A percentile compares a stretch with the other conserved stretches of the same genome.
Evolutionary conservation across 2,797 vertebrate genomes (phyloP).

Genomic region (Gallinago stenura): DNA sequence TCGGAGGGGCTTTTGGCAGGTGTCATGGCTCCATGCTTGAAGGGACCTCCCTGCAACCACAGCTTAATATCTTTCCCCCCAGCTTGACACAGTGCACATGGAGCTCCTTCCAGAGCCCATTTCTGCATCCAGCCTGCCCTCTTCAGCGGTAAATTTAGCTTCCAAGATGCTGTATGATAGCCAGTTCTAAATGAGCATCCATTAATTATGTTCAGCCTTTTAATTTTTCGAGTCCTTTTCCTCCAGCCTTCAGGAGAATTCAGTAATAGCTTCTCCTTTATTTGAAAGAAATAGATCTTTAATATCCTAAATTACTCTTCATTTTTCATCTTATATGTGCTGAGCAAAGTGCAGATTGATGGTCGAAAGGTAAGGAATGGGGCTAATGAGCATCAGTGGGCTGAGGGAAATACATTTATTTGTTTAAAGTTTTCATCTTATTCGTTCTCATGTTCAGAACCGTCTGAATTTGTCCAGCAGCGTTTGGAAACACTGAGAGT

Average conservation of each 20-base stretch:
- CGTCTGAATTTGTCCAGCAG: not conserved
- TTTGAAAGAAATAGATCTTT: constrained; percentile 51
- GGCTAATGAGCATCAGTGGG: not conserved
- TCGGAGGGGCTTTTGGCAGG: not conserved
- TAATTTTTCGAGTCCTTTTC: constrained; percentile 52
- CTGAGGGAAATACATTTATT: not conserved
- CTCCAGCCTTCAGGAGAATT: constrained; percentile 18
- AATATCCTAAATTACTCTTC: constrained; percentile 29
- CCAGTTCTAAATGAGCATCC: constrained; percentile 63
- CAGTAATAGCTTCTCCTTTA: constrained; percentile 49
- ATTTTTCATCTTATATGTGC: not conserved
- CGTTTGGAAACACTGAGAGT: not conserved
- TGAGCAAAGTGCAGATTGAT: not conserved
- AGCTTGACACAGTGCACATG: not conserved
- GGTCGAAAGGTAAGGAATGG: not conserved
- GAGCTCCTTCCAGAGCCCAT: not conserved
- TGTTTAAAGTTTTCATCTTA: constrained; percentile 12
- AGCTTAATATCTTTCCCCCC: not conserved
- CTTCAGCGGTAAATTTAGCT: constrained; percentile 59
- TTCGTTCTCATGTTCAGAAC: not conserved
- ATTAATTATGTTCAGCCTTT: constrained; percentile 65
- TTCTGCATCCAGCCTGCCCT: constrained; percentile 10
- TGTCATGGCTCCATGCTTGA: not conserved
- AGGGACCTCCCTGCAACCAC: not conserved
- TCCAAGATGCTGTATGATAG: constrained; percentile 38